Conservation (phyloP, 2,797 vertebrate species). For the Anas bahamensis region DNA sequence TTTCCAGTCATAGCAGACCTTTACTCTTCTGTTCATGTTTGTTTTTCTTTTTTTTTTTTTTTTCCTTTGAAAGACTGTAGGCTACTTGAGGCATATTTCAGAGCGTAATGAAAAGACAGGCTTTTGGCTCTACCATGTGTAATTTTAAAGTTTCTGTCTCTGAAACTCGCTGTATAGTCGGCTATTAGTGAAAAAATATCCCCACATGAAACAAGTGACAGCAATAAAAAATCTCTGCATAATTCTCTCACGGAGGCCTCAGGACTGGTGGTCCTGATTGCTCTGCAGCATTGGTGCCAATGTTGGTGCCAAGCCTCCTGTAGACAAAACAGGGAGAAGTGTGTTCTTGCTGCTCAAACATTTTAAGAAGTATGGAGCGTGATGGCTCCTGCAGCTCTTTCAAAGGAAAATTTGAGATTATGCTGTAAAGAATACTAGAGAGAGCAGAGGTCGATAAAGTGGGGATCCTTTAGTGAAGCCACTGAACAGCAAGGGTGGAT, state of each 20-base stretch:
- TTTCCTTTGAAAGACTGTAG: neutral
- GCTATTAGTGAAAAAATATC: neutral
- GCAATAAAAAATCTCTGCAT: neutral
- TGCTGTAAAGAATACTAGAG: neutral
- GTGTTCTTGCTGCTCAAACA: rapidly evolving
- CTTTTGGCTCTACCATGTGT: neutral
- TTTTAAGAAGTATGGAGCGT: neutral
- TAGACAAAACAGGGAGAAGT: neutral
- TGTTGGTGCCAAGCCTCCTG: neutral
- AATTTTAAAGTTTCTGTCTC: neutral
- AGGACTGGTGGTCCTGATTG: neutral
- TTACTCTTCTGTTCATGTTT: neutral
- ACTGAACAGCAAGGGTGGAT: neutral
- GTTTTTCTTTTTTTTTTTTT: neutral
- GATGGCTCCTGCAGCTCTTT: neutral
- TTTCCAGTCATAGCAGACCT: neutral
- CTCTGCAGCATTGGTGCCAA: neutral
- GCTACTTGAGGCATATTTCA: neutral
- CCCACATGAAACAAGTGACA: neutral
- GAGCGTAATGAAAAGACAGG: neutral
- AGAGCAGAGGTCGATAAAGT: neutral
- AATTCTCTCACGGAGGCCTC: neutral
- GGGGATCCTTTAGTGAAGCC: neutral
- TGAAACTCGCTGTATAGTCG: neutral
- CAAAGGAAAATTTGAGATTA: neutral